Percentiles rank a stretch among this genome's conserved stretches.
Evolutionary conservation across 2,888 invertebrate genomes (phyloP).

Genomic region (Drosophila nr. perissopoda): DNA sequence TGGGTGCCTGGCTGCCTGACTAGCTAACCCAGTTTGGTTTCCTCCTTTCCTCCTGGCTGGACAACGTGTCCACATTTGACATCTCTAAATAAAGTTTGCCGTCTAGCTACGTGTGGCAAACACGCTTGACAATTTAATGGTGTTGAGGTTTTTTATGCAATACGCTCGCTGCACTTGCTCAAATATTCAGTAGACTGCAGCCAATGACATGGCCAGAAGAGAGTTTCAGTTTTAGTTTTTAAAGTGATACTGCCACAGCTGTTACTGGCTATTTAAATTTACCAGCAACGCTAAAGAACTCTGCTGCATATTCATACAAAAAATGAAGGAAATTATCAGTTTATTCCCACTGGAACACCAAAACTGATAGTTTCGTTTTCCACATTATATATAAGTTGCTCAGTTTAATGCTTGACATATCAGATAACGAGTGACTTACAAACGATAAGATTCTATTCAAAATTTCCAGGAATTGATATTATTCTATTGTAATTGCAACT

Average conservation of each 20-base stretch:
- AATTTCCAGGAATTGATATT: neutral
- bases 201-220: constrained; percentile 50
- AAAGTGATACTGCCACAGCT: constrained; percentile 18
- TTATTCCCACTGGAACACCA: neutral
- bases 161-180: constrained; percentile 58
- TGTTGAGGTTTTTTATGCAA: constrained; percentile 79
- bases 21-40: constrained; percentile 5
- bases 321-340: neutral
- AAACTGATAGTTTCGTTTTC: neutral
- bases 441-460: neutral
- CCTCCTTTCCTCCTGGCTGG: constrained; percentile 7
- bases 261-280: constrained; percentile 10
- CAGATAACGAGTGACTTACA: neutral
- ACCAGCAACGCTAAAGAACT: neutral
- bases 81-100: constrained; percentile 77
- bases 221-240: constrained; percentile 24
- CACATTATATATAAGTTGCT: neutral
- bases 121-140: constrained; percentile 72
- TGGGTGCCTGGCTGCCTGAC: constrained; percentile 4
- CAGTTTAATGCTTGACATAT: neutral
- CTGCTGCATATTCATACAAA: neutral
- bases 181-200: constrained; percentile 63
- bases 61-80: constrained; percentile 66
- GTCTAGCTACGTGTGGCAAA: constrained; percentile 62
- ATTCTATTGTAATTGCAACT: neutral